phyloP scores from a whole-genome alignment of 2,797 vertebrate species.

The Myioborus miniatus region DNA sequence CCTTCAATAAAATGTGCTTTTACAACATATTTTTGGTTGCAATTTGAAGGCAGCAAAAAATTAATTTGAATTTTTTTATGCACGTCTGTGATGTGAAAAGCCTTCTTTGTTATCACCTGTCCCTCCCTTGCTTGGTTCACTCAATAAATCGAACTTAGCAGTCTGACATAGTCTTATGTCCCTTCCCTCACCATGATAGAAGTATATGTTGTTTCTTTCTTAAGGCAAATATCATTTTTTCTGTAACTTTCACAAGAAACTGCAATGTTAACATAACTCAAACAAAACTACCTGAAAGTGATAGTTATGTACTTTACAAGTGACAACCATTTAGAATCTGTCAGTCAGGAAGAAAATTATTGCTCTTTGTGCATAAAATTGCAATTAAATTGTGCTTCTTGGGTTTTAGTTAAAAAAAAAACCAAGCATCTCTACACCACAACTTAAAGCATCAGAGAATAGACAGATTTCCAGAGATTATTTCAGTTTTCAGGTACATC shows the following conservation, averaged over 20 bases:
- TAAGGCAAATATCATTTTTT: not conserved
- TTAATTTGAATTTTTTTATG: not conserved
- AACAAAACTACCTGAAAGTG: slow-evolving; percentile 54
- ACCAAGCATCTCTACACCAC: slow-evolving; percentile 4
- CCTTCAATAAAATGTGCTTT: not conserved
- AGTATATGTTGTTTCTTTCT: not conserved
- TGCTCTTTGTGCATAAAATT: slow-evolving; percentile 50
- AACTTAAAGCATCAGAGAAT: slow-evolving; percentile 4
- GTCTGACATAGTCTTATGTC: not conserved
- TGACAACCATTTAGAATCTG: slow-evolving; percentile 61
- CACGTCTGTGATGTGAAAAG: not conserved
- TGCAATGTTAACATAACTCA: slow-evolving; percentile 25
- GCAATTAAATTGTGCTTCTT: slow-evolving; percentile 63
- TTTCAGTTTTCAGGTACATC: not conserved
- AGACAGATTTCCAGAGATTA: slow-evolving; percentile 12
- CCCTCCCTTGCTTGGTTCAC: not conserved
- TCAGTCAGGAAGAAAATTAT: slow-evolving; percentile 66
- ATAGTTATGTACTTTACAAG: slow-evolving; percentile 60
- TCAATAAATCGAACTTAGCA: not conserved
- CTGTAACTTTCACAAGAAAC: slow-evolving; percentile 12
- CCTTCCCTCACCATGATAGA: not conserved
- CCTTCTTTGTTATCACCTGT: not conserved
- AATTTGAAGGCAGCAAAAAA: not conserved
- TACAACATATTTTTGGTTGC: not conserved
- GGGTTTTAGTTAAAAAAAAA: slow-evolving; percentile 44